Conservation (phyloP, 2,888 invertebrate genomes). For the Disparrhopalites patrizii region DNA sequence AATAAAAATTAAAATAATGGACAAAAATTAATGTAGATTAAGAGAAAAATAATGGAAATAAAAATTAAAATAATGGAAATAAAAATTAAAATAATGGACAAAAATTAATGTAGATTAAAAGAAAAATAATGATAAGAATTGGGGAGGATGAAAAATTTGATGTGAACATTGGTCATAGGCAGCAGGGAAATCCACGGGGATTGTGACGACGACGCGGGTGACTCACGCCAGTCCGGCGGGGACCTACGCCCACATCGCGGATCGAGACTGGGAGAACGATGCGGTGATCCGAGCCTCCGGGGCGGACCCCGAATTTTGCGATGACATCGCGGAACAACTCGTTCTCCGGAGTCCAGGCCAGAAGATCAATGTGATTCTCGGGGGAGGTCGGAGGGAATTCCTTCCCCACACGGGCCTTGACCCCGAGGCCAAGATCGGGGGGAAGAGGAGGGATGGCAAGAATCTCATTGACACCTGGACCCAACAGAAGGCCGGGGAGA, state of each 20-base stretch:
- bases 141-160: no score
- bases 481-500: conserved; percentile 50
- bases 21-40: no score
- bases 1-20: no score
- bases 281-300: conserved; percentile 51
- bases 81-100: no score
- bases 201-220: conserved; percentile 53
- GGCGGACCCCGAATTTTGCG: conserved; percentile 57
- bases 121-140: no score
- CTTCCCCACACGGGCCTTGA: conserved; percentile 53
- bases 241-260: conserved; percentile 66
- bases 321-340: conserved; percentile 71
- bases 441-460: conserved; percentile 60
- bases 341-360: conserved; percentile 63
- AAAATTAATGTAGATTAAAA: no score
- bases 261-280: conserved; percentile 71
- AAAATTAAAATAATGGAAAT: no score
- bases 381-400: conserved; percentile 60
- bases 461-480: conserved; percentile 67
- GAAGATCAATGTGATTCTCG: conserved; percentile 69
- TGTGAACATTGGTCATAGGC: neutral
- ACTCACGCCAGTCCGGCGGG: conserved; percentile 73
- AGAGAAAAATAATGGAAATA: no score
- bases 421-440: conserved; percentile 47
- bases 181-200: conserved; percentile 18